Conservation (phyloP, 2,797 vertebrate species). For the Balearica regulorum region DNA sequence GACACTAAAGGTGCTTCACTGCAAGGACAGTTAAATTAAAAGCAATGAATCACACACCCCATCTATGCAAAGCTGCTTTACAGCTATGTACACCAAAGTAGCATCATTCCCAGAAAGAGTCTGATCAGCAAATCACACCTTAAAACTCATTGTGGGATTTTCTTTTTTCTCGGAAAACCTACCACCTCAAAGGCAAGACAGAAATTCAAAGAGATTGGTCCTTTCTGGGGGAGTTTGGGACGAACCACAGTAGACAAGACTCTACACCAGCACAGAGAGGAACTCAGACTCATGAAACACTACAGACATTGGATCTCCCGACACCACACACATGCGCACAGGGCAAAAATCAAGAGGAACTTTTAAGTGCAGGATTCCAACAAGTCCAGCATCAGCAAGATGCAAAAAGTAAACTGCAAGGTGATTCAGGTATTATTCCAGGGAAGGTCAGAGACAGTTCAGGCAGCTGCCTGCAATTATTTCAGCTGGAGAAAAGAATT, state of each 20-base stretch:
- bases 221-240: not conserved
- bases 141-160: not conserved
- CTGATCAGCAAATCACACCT: not conserved
- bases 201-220: constrained; percentile 35
- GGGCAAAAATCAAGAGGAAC: not conserved
- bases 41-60: not conserved
- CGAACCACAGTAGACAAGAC: not conserved
- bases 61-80: not conserved
- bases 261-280: not conserved
- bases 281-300: not conserved
- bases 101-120: not conserved
- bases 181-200: constrained; percentile 1
- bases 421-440: constrained; percentile 11
- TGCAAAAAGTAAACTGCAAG: constrained; percentile 14
- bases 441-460: not conserved
- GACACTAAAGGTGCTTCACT: not conserved
- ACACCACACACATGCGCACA: accelerated
- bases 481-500: not conserved
- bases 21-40: constrained; percentile 11
- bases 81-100: not conserved
- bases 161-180: not conserved
- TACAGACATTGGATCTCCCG: not conserved
- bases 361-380: constrained; percentile 3
- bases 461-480: not conserved
- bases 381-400: not conserved